Base-by-base conservation (phyloP, 2,888 invertebrate genomes). In the Lordiphosa andalusiaca region DNA sequence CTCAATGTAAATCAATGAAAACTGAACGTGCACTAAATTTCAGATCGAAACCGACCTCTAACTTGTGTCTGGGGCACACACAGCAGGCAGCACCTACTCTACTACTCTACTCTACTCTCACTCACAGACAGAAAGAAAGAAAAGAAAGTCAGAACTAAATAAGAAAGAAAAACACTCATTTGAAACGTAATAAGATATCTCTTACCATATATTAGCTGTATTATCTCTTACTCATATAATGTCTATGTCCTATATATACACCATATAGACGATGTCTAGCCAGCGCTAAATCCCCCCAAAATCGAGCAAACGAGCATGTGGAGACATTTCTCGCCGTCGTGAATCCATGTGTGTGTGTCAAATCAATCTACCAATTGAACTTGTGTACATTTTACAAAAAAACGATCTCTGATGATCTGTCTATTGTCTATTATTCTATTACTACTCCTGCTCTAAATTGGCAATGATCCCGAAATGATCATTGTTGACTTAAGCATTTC, bases 11-110 rank as follows among this genome's bases (percentile, higher is more conserved):
- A 72, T 58, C 82, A 84, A 82, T 80, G 82, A 86, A 88, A 88
- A 88, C 86, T 89, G 88, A 88, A 87, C 88, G 82, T 86, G 86
- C 76, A 86, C 88, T 89, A 89, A 89, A 88, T 89, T 89, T 89
- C 89, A 89, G 89, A 89, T 88, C 44, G 44, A 77, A 77, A 85
- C 85, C 83, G 86, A 86, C 87, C 87, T 12, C 25, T 88, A 84
- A 84, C 87, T 86, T 87, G 87, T 88, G 42, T 30, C 86, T 86
- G 85, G 88, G 88, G 71, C 77, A 71, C 69, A 33, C 44, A 41
- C 41, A 41, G 16, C 40, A 12, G 44, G 44, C 44, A 44, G 44
- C 73, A 38, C 63, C 75, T 75, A 62, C 53, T 47, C 63, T 62
- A 63, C 50, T 40, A 72, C 69, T 69, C 40, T 33, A 50, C 40